Evolutionary conservation across 2,888 invertebrate genomes (phyloP).

Genomic region (Leptopilina syphax): DNA sequence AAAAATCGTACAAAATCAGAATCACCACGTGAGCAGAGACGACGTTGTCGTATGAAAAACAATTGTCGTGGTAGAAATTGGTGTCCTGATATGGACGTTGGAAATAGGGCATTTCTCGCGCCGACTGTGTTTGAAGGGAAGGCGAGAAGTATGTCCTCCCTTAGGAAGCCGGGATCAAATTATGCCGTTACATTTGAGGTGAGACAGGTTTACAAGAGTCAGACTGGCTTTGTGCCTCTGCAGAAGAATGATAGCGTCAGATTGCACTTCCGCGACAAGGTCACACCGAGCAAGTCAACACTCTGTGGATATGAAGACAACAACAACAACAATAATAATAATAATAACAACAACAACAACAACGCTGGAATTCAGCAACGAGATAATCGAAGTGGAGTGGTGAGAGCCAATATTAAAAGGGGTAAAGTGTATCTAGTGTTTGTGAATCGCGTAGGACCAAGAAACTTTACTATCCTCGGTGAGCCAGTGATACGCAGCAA

Average conservation of each 20-base stretch:
- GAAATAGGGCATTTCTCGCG: slow-evolving; percentile 82
- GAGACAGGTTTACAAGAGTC: slow-evolving; percentile 81
- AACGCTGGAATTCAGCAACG: slow-evolving; percentile 60
- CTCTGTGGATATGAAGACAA: slow-evolving; percentile 70
- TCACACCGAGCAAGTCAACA: slow-evolving; percentile 71
- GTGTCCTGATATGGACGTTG: slow-evolving; percentile 82
- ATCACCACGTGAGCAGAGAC: slow-evolving; percentile 72
- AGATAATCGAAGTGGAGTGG: slow-evolving; percentile 73
- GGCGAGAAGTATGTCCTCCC: slow-evolving; percentile 81
- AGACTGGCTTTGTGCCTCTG: slow-evolving; percentile 75
- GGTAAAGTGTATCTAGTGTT: slow-evolving; percentile 81
- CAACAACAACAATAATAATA: slow-evolving; percentile 56
- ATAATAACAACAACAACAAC: slow-evolving; percentile 43
- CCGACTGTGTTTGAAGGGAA: slow-evolving; percentile 84
- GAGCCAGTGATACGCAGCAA: slow-evolving; percentile 78
- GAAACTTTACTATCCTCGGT: slow-evolving; percentile 80
- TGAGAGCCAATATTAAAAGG: slow-evolving; percentile 79
- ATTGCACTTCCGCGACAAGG: slow-evolving; percentile 78
- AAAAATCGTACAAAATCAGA: slow-evolving; percentile 54
- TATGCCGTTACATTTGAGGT: slow-evolving; percentile 84
- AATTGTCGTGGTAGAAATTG: slow-evolving; percentile 72
- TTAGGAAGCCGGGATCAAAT: slow-evolving; percentile 78
- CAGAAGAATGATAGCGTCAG: slow-evolving; percentile 78
- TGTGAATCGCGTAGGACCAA: slow-evolving; percentile 79
- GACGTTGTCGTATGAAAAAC: slow-evolving; percentile 70